Evolutionary conservation across 2,888 invertebrate species (phyloP).

Genomic region (Harpalus rufipes): DNA sequence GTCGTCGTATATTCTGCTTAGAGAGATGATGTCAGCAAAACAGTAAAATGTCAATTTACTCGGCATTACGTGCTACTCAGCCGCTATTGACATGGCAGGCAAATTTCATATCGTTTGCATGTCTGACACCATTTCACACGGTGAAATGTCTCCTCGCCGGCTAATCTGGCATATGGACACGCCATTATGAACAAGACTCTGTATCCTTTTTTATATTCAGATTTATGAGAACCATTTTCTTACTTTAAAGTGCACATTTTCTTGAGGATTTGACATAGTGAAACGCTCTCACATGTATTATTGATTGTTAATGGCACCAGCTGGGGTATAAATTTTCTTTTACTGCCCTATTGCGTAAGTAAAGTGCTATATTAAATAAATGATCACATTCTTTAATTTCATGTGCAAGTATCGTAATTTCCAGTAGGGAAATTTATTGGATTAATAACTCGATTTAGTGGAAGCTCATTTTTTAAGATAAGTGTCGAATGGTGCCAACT

Average conservation of each 20-base stretch:
- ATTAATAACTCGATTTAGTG: constrained; percentile 44
- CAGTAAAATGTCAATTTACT: constrained; percentile 11
- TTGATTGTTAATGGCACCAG: constrained; percentile 67
- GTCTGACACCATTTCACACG: constrained; percentile 26
- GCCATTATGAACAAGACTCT: constrained; percentile 24
- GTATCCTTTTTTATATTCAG: constrained; percentile 62
- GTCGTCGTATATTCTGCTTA: background rate
- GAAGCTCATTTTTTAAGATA: constrained; percentile 26
- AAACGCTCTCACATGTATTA: constrained; percentile 65
- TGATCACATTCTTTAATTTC: constrained; percentile 59
- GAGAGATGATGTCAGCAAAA: constrained; percentile 7
- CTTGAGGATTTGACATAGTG: constrained; percentile 65
- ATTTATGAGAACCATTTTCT: constrained; percentile 63
- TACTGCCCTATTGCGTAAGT: constrained; percentile 65
- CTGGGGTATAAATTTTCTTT: constrained; percentile 64
- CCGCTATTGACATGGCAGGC: constrained; percentile 20
- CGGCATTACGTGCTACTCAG: constrained; percentile 14
- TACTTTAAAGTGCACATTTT: constrained; percentile 65
- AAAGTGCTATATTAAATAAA: constrained; percentile 63
- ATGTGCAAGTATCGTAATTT: constrained; percentile 42
- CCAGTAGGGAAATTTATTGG: constrained; percentile 22
- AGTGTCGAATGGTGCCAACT: constrained; percentile 14
- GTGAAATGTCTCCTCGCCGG: background rate
- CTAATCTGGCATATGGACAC: constrained; percentile 35
- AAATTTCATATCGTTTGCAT: constrained; percentile 30